Percentiles rank a stretch among this genome's conserved stretches.
phyloP scores from a whole-genome alignment of 2,888 invertebrate genomes.

The Hylaea fasciaria region DNA sequence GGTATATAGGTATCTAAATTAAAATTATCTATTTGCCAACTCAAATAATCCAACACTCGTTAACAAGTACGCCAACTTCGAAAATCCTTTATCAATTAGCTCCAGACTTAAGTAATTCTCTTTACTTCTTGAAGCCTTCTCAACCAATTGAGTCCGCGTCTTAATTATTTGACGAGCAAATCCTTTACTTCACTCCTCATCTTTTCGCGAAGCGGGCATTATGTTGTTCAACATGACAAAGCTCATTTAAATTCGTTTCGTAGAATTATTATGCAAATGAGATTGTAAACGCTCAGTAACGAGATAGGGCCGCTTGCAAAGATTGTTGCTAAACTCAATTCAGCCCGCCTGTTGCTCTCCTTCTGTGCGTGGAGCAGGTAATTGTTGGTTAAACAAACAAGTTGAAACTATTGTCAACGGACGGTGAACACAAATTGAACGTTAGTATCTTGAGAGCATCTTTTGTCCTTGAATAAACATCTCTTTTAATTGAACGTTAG shows the following conservation, averaged over 20 bases:
- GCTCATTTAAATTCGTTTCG: slow-evolving; percentile 73
- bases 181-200: slow-evolving; percentile 52
- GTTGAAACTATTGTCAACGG: slow-evolving; percentile 28
- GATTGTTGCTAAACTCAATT: slow-evolving; percentile 76
- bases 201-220: slow-evolving; percentile 60
- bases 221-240: slow-evolving; percentile 73
- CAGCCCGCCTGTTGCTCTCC: slow-evolving; percentile 63
- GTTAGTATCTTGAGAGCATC: not conserved
- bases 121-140: slow-evolving; percentile 25
- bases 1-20: too few species aligned
- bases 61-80: slow-evolving; percentile 16
- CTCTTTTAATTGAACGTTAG: not conserved
- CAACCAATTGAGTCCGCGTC: slow-evolving; percentile 26
- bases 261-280: slow-evolving; percentile 80
- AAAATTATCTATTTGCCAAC: not conserved
- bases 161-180: slow-evolving; percentile 58
- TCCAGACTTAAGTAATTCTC: slow-evolving; percentile 23
- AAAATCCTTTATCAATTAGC: slow-evolving; percentile 29
- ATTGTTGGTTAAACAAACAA: slow-evolving; percentile 29
- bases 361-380: slow-evolving; percentile 52
- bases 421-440: not conserved
- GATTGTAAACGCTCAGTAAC: slow-evolving; percentile 72
- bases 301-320: slow-evolving; percentile 66
- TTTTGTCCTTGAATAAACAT: not conserved
- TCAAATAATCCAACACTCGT: not conserved